These are phyloP conservation scores for Lepidurus apus DNA, from an alignment of 1,140 invertebrate species.

Conservation along the genomic window DNA sequence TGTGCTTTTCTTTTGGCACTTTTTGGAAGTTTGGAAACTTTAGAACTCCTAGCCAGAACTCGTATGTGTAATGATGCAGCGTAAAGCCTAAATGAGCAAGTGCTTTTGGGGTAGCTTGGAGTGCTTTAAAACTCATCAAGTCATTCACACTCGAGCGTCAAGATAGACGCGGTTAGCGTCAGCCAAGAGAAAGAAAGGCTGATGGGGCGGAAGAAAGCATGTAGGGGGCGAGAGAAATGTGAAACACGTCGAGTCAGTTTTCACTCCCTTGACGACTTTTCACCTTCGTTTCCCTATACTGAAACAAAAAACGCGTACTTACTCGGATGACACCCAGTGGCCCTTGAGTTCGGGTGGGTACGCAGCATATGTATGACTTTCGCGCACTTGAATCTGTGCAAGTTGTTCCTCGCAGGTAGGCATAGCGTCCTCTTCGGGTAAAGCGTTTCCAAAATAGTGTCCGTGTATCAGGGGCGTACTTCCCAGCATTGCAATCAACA, in stretches of 20 bases:
- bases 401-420: neutral
- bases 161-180: neutral
- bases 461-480: slow-evolving; percentile 6
- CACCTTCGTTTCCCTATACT: neutral
- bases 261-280: slow-evolving; percentile 6
- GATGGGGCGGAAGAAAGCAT: neutral
- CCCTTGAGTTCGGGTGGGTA: slow-evolving; percentile 33
- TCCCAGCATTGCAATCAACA: neutral
- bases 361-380: slow-evolving; percentile 27
- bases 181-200: neutral
- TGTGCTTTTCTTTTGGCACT: too few relatives aligned
- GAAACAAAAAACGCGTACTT: slow-evolving; percentile 19
- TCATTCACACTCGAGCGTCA: neutral
- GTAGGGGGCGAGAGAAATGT: neutral
- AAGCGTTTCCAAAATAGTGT: slow-evolving; percentile 11
- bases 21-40: too few relatives aligned
- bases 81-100: neutral
- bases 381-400: slow-evolving; percentile 18
- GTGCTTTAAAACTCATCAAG: slow-evolving; percentile 19
- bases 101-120: neutral
- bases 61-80: neutral
- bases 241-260: neutral
- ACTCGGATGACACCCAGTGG: slow-evolving; percentile 33
- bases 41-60: neutral
- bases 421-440: slow-evolving; percentile 26